Percentiles rank a stretch among this genome's conserved stretches.
phyloP scores from a whole-genome alignment of 2,113 vertebrate genomes.

The Eidolon helvum region DNA sequence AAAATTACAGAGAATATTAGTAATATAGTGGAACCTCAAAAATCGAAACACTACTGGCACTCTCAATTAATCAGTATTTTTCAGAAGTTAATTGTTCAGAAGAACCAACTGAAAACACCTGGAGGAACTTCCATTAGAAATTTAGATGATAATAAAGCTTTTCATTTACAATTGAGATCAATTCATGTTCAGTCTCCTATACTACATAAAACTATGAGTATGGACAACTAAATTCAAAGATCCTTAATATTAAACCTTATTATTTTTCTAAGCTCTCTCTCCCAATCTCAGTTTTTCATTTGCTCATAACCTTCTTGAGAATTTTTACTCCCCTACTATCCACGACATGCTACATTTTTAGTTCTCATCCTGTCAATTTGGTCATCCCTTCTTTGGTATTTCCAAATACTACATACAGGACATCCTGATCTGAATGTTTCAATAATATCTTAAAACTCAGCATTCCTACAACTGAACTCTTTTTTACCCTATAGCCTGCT shows the following conservation, averaged over 20 bases:
- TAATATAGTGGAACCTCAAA: background rate
- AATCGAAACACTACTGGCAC: background rate
- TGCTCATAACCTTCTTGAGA: background rate
- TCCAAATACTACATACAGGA: background rate
- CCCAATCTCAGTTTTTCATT: background rate
- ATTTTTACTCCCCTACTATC: background rate
- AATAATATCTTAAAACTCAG: background rate
- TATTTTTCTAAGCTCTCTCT: background rate
- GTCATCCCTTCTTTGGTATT: background rate
- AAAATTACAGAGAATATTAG: background rate
- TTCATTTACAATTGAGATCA: background rate
- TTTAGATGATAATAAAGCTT: background rate
- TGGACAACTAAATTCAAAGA: background rate
- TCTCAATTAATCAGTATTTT: background rate
- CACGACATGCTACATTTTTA: background rate
- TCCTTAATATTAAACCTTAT: background rate
- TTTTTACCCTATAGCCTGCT: background rate
- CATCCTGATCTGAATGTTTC: background rate
- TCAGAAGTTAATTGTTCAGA: background rate
- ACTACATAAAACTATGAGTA: background rate
- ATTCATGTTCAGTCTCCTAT: background rate
- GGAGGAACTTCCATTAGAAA: background rate
- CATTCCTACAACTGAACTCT: background rate
- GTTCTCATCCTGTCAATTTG: background rate
- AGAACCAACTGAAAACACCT: background rate